Base-by-base conservation (phyloP, 2,888 invertebrate genomes). In the Papilio protenor region DNA sequence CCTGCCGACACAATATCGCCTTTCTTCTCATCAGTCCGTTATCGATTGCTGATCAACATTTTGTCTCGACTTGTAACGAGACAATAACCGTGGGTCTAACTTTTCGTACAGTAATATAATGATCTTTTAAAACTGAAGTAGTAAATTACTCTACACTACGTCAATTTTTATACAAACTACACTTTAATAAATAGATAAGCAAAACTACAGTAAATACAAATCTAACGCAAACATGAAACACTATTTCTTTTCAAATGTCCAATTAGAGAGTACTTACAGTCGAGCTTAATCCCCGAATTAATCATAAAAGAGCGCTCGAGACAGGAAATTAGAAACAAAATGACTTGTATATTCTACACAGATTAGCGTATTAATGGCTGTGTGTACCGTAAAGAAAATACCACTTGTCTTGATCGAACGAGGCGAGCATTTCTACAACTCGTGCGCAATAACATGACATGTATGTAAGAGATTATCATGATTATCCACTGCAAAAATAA, bases 321-420 rank as follows among this genome's bases (percentile, higher is more conserved):
- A 85, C 88, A 89, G 91, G 90, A 92, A 92, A 92, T 92, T 89
- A 89, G 85, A 87, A n/a, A 45, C 88, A 87, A 86, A 89, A 88
- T 88, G 85, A 88, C 87, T 87, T 86, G 86, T 86, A 85, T 80
- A 82, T 75, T 78, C 78, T 82, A 89, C 89, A 89, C 86, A 87
- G 87, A 90, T 88, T 87, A 84, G 85, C 84, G 83, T 86, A 88
- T 88, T 90, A 88, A 87, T 89, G 86, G 89, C 87, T 84, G 86
- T 89, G 89, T 89, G 87, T 91, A 89, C 92, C 91, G 93, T 92
- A 92, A 92, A 78, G 77, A 81, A 86, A 86, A 87, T 85, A 85
- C 87, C 86, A 89, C 87, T 88, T 90, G 87, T 86, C 78, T 80
- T 82, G 81, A 82, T 84, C 81, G 80, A 87, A 85, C 83, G 84